Evolutionary conservation across 2,888 invertebrate species (phyloP).

Genomic region (Blastobasis lacticolella): DNA sequence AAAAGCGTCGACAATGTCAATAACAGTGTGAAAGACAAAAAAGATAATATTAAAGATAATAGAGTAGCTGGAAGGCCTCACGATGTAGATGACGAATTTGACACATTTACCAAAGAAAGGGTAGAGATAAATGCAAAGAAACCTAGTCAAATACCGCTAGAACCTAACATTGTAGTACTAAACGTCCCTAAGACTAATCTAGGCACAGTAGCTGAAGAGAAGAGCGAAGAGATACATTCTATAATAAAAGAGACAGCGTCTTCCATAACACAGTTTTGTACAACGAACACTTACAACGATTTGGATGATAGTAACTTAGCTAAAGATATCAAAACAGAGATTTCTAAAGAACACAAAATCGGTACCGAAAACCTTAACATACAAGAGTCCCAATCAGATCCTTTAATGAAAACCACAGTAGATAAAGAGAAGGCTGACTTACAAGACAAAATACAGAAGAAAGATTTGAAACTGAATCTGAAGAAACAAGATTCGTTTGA

Average conservation of each 20-base stretch:
- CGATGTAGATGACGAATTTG: conserved; percentile 62
- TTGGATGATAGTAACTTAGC: background rate
- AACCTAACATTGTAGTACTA: conserved; percentile 41
- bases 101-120: conserved; percentile 62
- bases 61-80: conserved; percentile 44
- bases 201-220: conserved; percentile 55
- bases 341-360: no score
- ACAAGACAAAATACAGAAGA: background rate
- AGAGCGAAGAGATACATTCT: conserved; percentile 35
- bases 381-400: background rate
- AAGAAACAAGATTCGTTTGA: conserved; percentile 9
- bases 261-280: conserved; percentile 36
- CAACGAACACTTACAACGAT: conserved; percentile 14
- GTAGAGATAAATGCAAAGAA: conserved; percentile 38
- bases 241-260: conserved; percentile 43
- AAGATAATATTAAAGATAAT: conserved; percentile 17
- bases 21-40: conserved; percentile 9
- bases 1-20: conserved; percentile 41
- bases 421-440: background rate
- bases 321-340: no score
- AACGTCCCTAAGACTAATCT: conserved; percentile 50
- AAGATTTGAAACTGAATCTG: conserved; percentile 14
- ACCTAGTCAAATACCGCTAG: conserved; percentile 31
- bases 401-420: background rate
- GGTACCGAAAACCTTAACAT: no score